phyloP scores from a whole-genome alignment of 1,140 invertebrate species.

The Dicyema japonicum region DNA sequence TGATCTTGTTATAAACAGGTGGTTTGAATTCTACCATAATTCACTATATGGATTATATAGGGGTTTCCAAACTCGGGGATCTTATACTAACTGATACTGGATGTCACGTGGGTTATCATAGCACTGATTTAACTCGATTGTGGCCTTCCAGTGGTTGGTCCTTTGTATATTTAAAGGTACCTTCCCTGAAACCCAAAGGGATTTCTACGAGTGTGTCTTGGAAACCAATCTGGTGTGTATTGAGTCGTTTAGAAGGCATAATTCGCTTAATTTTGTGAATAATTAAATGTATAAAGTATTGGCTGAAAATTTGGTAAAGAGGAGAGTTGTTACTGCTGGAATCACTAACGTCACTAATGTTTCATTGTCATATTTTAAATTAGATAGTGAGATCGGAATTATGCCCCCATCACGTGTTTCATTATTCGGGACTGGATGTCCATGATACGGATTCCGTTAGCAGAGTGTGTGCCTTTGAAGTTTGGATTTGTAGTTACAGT shows the following conservation, averaged over 20 bases:
- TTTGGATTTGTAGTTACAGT: constrained; percentile 65
- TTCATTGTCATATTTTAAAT: no score
- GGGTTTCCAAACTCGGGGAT: constrained; percentile 33
- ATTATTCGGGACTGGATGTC: constrained; percentile 87
- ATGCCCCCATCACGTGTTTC: constrained; percentile 79
- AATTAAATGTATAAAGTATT: no score
- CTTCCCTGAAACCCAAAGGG: no score
- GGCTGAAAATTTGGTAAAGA: no score
- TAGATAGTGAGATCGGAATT: constrained; percentile 45
- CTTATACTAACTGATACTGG: constrained; percentile 77
- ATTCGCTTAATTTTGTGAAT: no score
- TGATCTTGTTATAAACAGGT: no score
- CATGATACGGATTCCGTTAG: constrained; percentile 54
- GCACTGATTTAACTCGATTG: constrained; percentile 69
- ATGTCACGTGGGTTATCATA: constrained; percentile 59
- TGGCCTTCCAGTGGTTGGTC: constrained; percentile 49
- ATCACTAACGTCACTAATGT: no score
- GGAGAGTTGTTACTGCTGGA: no score
- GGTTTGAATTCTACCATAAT: constrained; percentile 51
- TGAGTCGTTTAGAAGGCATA: no score
- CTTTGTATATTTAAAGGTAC: neutral
- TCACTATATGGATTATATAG: constrained; percentile 73
- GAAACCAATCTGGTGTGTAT: no score
- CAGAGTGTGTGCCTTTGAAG: constrained; percentile 30
- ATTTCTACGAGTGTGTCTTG: no score